Conservation (phyloP, 2,797 vertebrate species). For the Natrix natrix region DNA sequence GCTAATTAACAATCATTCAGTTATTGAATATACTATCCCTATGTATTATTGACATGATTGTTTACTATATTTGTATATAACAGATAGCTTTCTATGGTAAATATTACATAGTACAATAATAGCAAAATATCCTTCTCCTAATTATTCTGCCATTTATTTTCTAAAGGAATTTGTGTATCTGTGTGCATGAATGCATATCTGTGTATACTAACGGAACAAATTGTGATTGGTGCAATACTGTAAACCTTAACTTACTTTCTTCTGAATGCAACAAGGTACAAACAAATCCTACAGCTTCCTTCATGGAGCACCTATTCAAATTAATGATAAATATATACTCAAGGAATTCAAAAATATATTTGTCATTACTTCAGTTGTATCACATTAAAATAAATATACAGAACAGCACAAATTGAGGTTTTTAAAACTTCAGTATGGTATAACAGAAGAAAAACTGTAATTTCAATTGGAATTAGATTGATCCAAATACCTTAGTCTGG, state of each 20-base stretch:
- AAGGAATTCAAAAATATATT: neutral
- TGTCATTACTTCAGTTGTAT: neutral
- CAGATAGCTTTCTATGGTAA: neutral
- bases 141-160: neutral
- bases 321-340: neutral
- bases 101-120: neutral
- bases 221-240: neutral
- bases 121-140: neutral
- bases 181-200: neutral
- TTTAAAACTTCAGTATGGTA: neutral
- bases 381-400: neutral
- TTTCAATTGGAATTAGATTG: neutral
- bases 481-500: neutral
- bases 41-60: neutral
- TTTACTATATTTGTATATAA: neutral
- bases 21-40: neutral
- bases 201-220: neutral
- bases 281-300: neutral
- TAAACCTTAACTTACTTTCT: neutral
- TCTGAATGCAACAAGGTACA: neutral
- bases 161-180: neutral
- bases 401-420: neutral
- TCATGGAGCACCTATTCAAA: neutral
- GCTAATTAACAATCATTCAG: neutral
- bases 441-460: neutral